Conservation (phyloP, 2,797 vertebrate species). For the Anguilla pacifica region DNA sequence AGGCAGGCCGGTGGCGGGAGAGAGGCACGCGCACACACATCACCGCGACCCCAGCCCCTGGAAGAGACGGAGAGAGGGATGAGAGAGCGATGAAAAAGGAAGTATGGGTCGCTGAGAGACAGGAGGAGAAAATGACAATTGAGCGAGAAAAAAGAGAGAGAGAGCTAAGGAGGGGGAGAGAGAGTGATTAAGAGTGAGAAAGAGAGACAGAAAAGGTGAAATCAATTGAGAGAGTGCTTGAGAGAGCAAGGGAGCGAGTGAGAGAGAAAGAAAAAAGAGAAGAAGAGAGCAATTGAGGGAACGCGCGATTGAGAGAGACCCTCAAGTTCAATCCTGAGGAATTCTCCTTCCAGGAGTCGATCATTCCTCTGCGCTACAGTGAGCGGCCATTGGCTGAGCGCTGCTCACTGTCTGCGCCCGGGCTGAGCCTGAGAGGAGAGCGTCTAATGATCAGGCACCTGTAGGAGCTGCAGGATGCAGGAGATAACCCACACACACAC, state of each 20-base stretch:
- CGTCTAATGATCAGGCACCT: neutral
- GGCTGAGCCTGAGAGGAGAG: neutral
- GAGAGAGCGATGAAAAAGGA: neutral
- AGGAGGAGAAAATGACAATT: neutral
- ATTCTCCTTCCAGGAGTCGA: constrained; percentile 5
- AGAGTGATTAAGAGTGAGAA: constrained; percentile 6
- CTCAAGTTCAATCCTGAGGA: constrained; percentile 5
- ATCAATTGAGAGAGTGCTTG: neutral
- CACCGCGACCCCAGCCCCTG: constrained; percentile 39
- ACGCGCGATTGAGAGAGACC: neutral
- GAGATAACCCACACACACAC: neutral
- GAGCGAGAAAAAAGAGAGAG: no score
- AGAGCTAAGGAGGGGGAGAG: neutral
- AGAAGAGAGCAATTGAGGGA: neutral
- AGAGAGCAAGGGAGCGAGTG: no score
- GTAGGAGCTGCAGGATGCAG: neutral
- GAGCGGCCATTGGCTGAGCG: constrained; percentile 10
- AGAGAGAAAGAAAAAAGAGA: neutral
- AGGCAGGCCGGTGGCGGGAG: no score
- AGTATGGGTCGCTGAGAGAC: constrained; percentile 1
- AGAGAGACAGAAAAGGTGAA: neutral
- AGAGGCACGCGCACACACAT: constrained; percentile 34
- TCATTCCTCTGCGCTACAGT: neutral
- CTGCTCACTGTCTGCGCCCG: constrained; percentile 1
- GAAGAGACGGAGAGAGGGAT: neutral